Conservation (phyloP, 2,797 vertebrate genomes). For the Heterohyrax brucei region DNA sequence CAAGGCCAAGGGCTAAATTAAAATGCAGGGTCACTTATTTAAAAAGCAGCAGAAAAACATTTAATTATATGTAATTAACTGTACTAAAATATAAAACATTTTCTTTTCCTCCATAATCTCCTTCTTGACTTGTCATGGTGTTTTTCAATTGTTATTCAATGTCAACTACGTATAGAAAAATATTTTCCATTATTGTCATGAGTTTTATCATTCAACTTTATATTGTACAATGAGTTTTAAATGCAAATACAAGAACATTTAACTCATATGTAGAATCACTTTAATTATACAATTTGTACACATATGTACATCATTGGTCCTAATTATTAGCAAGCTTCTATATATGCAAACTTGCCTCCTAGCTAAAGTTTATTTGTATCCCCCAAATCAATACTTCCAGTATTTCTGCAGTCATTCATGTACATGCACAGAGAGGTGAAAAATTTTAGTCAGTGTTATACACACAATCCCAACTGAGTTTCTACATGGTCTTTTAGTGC, state of each 20-base stretch:
- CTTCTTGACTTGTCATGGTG: too few species aligned
- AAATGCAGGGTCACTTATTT: rapidly evolving
- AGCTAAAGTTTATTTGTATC: too few species aligned
- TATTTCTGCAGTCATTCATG: too few species aligned
- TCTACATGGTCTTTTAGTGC: too few species aligned
- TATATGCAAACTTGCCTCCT: too few species aligned
- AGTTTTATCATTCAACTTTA: background rate
- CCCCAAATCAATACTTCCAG: too few species aligned
- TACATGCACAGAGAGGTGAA: too few species aligned
- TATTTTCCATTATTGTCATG: background rate
- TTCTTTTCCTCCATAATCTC: background rate
- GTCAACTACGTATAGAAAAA: background rate
- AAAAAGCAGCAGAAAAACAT: background rate
- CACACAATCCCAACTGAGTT: too few species aligned
- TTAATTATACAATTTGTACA: background rate
- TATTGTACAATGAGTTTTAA: background rate
- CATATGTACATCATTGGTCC: too few species aligned
- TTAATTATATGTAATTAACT: background rate
- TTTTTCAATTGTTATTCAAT: background rate
- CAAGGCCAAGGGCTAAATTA: background rate
- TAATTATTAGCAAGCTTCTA: too few species aligned
- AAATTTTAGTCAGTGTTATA: too few species aligned
- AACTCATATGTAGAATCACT: background rate
- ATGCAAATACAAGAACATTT: background rate
- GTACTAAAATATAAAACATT: background rate